Conservation (phyloP, 2,888 invertebrate species). For the Drosophila stalkeri region DNA sequence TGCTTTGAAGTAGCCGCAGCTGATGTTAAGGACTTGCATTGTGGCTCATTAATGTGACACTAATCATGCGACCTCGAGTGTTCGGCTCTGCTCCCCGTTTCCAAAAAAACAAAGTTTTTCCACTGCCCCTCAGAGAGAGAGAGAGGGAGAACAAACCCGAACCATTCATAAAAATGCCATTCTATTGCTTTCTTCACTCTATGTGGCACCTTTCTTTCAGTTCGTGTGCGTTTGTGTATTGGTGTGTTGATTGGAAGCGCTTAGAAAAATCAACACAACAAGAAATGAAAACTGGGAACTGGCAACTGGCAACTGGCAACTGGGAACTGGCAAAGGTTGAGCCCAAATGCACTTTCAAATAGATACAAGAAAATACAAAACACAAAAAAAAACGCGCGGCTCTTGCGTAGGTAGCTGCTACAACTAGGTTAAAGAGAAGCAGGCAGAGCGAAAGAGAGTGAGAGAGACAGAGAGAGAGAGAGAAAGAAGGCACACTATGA, state of each 20-base stretch:
- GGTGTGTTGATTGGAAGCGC: slow-evolving; percentile 54
- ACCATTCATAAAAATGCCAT: slow-evolving; percentile 79
- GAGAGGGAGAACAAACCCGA: slow-evolving; percentile 31
- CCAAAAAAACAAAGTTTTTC: slow-evolving; percentile 43
- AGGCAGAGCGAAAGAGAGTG: neutral
- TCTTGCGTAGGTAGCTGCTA: slow-evolving; percentile 62
- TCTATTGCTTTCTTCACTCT: slow-evolving; percentile 70
- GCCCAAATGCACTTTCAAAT: slow-evolving; percentile 53
- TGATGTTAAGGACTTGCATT: slow-evolving; percentile 31
- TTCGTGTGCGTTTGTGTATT: slow-evolving; percentile 6
- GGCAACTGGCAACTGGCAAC: slow-evolving; percentile 29
- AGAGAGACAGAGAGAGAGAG: slow-evolving; percentile 1
- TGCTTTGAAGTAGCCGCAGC: slow-evolving; percentile 50
- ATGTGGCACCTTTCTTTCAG: slow-evolving; percentile 71
- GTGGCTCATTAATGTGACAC: slow-evolving; percentile 64
- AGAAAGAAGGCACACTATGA: slow-evolving; percentile 4
- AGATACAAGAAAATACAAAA: slow-evolving; percentile 29
- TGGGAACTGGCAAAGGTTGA: slow-evolving; percentile 54
- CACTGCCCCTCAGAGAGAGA: slow-evolving; percentile 32
- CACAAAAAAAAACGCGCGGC: slow-evolving; percentile 19
- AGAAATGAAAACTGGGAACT: slow-evolving; percentile 56
- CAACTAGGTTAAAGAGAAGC: slow-evolving; percentile 54
- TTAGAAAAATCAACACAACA: slow-evolving; percentile 65
- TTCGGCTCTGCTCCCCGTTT: slow-evolving; percentile 53
- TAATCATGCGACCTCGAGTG: slow-evolving; percentile 76